Percentiles rank a stretch among this genome's conserved stretches.
Evolutionary conservation across 1,140 invertebrate species (phyloP).

Genomic region (Zaprionus gabonicus): DNA sequence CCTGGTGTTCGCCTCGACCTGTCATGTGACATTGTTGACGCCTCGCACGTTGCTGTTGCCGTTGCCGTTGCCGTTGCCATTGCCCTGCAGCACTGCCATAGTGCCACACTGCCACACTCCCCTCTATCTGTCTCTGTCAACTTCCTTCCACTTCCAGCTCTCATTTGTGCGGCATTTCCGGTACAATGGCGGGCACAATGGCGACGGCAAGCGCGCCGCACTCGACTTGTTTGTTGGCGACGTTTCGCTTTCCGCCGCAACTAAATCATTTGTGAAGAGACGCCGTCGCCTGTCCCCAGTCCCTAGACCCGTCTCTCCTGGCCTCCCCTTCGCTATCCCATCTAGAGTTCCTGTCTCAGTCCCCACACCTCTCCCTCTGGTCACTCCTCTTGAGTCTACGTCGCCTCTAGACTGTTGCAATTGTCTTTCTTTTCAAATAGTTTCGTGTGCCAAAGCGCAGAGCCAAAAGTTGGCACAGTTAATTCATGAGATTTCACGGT

Average conservation of each 20-base stretch:
- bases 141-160: conserved; percentile 80
- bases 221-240: conserved; percentile 76
- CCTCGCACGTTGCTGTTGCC: conserved; percentile 57
- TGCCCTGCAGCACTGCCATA: conserved; percentile 46
- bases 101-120: neutral
- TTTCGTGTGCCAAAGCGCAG: conserved; percentile 47
- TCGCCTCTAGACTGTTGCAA: conserved; percentile 48
- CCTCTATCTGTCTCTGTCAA: conserved; percentile 48
- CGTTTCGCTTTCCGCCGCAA: conserved; percentile 74
- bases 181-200: conserved; percentile 74
- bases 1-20: conserved; percentile 46
- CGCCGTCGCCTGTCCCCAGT: conserved; percentile 10
- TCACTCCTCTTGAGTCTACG: too few species aligned
- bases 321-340: neutral
- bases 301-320: too few species aligned
- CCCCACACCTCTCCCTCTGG: too few species aligned
- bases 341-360: neutral
- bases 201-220: conserved; percentile 51
- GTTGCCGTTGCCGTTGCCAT: conserved; percentile 20
- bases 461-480: conserved; percentile 76
- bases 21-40: conserved; percentile 72
- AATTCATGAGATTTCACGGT: conserved; percentile 81
- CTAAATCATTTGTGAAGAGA: conserved; percentile 69
- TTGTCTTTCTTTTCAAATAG: conserved; percentile 78
- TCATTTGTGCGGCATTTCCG: conserved; percentile 80